Base-by-base conservation (phyloP, 2,888 invertebrate genomes). In the Caenorhabditis wallacei region DNA sequence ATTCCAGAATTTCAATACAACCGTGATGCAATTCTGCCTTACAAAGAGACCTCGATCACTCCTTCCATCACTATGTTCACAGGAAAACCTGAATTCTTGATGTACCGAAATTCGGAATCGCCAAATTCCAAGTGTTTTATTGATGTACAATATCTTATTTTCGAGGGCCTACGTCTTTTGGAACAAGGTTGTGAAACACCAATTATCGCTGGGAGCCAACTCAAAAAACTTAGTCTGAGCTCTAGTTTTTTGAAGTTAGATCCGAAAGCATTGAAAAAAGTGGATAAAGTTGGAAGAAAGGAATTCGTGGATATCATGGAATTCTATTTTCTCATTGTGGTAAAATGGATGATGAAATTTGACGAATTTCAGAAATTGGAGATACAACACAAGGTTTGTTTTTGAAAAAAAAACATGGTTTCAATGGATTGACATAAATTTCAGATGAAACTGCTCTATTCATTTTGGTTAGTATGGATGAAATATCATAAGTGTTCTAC, bases 361-460 rank as follows among this genome's bases (percentile, higher is more conserved):
- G 70, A 70, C 30, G 70, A 70, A 46, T 70, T 70, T 18, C 70
- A 59, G 30, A 70, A 70, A 46, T 8, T 70, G 13, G 57, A 70
- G 20, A 24, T 43, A 16, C 20, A 70, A 5, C 48, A 0, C 70
- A 70, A 56, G 70, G 10, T 13, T 70, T 8, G 30, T n/a, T n/a
- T 24, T 24, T n/a, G 1, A n/a, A n/a, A 53, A 24, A 10, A 10
- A 24, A 5, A 16, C 11, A 16, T 20, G 22, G 22, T 26, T 53
- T 5, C 8, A 8, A 30, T 30, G 8, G 8, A 8, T 30, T 3
- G 30, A n/a, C n/a, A n/a, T 1, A 26, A 26, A 35, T 64, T 64
- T 18, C 43, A 81, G 81, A 43, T 82, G 46, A 71, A 53, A 26
- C 63, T 82, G 11, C 48, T 82, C 35, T 51, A 76, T 53, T 46